A percentile compares a stretch with the other conserved stretches of the same genome.
These are phyloP conservation scores for Podarcis lilfordi DNA, from an alignment of 2,797 vertebrate genomes.

Conservation along the genomic window DNA sequence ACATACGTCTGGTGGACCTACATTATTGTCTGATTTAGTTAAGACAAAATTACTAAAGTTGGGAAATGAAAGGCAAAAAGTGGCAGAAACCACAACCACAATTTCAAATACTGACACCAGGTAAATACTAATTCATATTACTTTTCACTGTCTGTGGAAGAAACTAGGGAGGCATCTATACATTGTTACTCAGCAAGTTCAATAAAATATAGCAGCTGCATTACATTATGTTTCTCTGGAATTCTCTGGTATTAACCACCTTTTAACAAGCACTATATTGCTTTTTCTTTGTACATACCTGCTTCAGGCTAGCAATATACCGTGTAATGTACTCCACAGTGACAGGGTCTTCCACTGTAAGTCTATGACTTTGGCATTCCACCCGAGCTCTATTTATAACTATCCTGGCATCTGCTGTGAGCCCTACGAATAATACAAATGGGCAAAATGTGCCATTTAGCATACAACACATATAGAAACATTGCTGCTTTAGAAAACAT, in stretches of 20 bases:
- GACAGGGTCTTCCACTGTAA: constrained; percentile 88
- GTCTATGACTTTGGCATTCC: constrained; percentile 88
- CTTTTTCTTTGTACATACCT: constrained; percentile 70
- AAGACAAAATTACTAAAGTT: neutral
- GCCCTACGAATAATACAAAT: constrained; percentile 70
- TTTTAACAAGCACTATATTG: neutral
- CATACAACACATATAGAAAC: accelerated
- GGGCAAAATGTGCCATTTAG: neutral
- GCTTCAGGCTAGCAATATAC: constrained; percentile 87
- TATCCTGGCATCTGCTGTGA: constrained; percentile 87
- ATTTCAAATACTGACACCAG: neutral
- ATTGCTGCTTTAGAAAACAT: neutral
- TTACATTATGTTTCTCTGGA: neutral
- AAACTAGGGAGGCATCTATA: neutral
- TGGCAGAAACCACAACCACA: neutral
- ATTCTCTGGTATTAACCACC: accelerated
- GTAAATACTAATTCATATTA: neutral
- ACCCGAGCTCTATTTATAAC: constrained; percentile 87
- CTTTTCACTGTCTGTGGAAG: neutral
- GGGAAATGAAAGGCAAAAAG: neutral
- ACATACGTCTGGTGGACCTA: neutral
- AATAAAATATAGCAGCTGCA: neutral
- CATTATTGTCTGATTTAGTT: neutral
- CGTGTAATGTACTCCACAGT: constrained; percentile 90
- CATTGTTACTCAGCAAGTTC: neutral